Evolutionary conservation across 2,888 invertebrate species (phyloP).

Genomic region (Macrosiphum euphorbiae): DNA sequence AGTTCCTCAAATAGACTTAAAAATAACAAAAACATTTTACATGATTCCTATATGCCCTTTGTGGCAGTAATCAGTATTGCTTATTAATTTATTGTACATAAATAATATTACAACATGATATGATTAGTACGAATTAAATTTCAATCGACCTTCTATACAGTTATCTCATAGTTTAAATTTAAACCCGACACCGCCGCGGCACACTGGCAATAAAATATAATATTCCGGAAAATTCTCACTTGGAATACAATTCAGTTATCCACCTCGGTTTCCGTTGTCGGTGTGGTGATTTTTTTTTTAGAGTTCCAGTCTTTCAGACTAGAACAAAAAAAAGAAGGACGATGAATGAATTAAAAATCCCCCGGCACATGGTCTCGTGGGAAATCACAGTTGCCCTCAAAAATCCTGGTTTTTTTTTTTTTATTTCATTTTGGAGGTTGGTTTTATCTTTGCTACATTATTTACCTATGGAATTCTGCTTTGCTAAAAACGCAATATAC

Average conservation of each 20-base stretch:
- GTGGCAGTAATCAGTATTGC: neutral
- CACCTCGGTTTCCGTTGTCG: neutral
- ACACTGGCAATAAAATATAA: neutral
- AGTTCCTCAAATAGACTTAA: neutral
- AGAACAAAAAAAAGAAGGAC: slow-evolving; percentile 54
- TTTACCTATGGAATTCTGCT: slow-evolving; percentile 61
- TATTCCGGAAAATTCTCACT: slow-evolving; percentile 20
- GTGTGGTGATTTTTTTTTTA: slow-evolving; percentile 1
- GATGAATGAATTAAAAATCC: slow-evolving; percentile 65
- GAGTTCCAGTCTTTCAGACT: slow-evolving; percentile 44
- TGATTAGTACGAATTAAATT: neutral
- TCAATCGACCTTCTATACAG: neutral
- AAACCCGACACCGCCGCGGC: neutral
- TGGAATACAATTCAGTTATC: slow-evolving; percentile 44
- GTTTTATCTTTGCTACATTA: slow-evolving; percentile 64
- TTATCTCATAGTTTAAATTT: neutral
- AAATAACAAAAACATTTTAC: neutral
- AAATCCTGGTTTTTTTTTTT: slow-evolving; percentile 41
- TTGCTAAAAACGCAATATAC: slow-evolving; percentile 36
- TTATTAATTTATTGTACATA: neutral
- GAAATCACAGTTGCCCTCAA: slow-evolving; percentile 63
- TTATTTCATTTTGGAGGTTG: slow-evolving; percentile 61
- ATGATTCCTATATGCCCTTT: neutral
- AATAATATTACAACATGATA: neutral
- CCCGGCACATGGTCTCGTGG: slow-evolving; percentile 58